Evolutionary conservation across 2,797 vertebrate species (phyloP), one percentile per base, ranked within the genome.

Genomic region (Chelmon rostratus): DNA sequence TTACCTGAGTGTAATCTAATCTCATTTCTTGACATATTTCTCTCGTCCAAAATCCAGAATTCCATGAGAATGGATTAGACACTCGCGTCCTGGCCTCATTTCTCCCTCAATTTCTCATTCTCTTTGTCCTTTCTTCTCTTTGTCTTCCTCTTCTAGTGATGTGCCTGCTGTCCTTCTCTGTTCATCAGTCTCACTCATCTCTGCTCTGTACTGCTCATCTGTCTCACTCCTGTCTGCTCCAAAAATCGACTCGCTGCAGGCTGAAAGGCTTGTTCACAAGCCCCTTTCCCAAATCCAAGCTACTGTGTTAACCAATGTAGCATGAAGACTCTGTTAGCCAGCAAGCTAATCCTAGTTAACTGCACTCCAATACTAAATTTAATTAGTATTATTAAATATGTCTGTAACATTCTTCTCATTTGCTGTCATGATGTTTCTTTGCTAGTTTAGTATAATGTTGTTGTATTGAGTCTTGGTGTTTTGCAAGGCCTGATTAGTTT

Each of bases 121-220:
- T 49, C 69, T 69, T 67, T 73, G 58, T 84, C 86, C 83, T 86
- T 76, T 82, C 67, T 56, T 76, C 76, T 77, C 83, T 85, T 86
- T 84, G 68, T 86, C 86, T 85, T 88, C 76, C 72, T 84, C 79
- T 74, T 59, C 56, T 64, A 35, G 83, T 76, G 82, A 88, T 75
- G 78, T 84, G 75, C 68, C 86, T 77, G 83, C 81, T 88, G 78
- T 72, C 76, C 53, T 65, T 68, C 87, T 86, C 76, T 56, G 69
- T 86, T 90, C 86, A 89, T 90, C 84, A 73, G 78, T 90, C 86
- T 89, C 77, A 76, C 88, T 91, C 90, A 71, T 87, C 82, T 75
- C 78, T 68, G 49, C 78, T 90, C 86, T 73, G 79, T 61, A n/a
- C 86, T 75, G 69, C 77, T 86, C 86, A 86, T 93, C 91, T 40